These are phyloP conservation scores for Butorides virescens DNA, from an alignment of 2,113 vertebrate genomes.

Conservation along the genomic window DNA sequence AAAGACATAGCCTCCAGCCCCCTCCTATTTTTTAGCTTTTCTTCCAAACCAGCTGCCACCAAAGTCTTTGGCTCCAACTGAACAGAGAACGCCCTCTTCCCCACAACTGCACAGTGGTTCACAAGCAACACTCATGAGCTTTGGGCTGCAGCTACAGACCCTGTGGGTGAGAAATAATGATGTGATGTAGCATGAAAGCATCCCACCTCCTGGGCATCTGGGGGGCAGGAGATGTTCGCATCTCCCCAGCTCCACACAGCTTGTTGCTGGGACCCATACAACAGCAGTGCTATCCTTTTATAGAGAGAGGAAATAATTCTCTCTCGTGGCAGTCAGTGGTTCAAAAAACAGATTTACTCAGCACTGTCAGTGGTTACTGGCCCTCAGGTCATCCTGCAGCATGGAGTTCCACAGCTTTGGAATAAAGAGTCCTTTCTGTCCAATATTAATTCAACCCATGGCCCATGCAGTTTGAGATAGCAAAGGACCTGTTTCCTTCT, in stretches of 20 bases:
- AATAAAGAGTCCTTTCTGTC: neutral
- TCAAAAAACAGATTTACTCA: neutral
- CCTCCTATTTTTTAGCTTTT: neutral
- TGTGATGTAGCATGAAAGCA: rapidly evolving
- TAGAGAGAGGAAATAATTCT: neutral
- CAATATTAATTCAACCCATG: neutral
- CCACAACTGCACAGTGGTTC: rapidly evolving
- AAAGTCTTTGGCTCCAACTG: neutral
- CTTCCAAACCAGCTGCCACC: neutral
- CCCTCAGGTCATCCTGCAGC: neutral
- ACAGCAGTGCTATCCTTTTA: neutral
- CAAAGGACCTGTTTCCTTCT: neutral
- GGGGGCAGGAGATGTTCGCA: neutral
- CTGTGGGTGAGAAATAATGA: neutral
- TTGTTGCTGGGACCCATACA: neutral
- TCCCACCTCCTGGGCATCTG: neutral
- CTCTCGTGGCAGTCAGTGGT: neutral
- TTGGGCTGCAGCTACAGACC: rapidly evolving
- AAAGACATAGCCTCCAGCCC: neutral
- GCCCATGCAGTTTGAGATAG: neutral
- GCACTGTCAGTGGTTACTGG: neutral
- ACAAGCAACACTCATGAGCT: rapidly evolving
- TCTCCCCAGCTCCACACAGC: neutral
- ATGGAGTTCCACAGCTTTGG: neutral
- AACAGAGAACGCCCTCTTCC: neutral